phyloP scores from a whole-genome alignment of 2,888 invertebrate genomes.

The Oxyteleia sp. region DNA sequence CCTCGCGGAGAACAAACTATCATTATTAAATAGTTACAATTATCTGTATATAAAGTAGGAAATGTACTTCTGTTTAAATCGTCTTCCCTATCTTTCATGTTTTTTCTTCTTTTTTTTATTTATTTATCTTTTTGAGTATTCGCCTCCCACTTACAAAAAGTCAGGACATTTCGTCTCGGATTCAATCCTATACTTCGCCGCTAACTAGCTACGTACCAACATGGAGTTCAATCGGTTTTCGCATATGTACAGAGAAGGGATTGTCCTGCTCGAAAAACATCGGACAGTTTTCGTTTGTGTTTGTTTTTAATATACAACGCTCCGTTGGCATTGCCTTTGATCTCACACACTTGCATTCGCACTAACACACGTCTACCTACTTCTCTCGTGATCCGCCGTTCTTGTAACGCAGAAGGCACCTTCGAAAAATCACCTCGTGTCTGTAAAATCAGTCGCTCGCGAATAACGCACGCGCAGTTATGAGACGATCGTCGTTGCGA shows the following conservation, averaged over 20 bases:
- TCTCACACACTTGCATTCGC: slow-evolving; percentile 71
- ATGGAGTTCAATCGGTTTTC: no score
- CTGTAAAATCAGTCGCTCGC: slow-evolving; percentile 75
- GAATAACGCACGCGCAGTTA: slow-evolving; percentile 82
- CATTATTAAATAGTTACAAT: slow-evolving; percentile 58
- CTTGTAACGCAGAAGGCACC: slow-evolving; percentile 86
- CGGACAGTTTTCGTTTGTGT: slow-evolving; percentile 31
- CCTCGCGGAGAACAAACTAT: slow-evolving; percentile 70
- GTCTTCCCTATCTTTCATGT: slow-evolving; percentile 13
- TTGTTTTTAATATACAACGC: slow-evolving; percentile 80
- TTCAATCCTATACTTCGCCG: slow-evolving; percentile 35
- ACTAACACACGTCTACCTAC: slow-evolving; percentile 73
- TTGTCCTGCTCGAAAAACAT: slow-evolving; percentile 47
- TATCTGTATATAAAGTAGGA: slow-evolving; percentile 86
- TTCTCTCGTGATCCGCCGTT: slow-evolving; percentile 60
- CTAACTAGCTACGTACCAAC: slow-evolving; percentile 50
- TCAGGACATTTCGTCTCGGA: slow-evolving; percentile 44
- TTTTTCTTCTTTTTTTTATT: no score
- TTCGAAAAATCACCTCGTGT: slow-evolving; percentile 85
- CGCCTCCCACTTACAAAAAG: slow-evolving; percentile 40
- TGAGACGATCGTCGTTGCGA: slow-evolving; percentile 78
- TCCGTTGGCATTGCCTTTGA: slow-evolving; percentile 78
- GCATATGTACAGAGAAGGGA: slow-evolving; percentile 63
- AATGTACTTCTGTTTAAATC: slow-evolving; percentile 75
- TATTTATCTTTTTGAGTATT: slow-evolving; percentile 59